Evolutionary conservation across 2,113 vertebrate species (phyloP).

Genomic region (Oceanodroma tethys): DNA sequence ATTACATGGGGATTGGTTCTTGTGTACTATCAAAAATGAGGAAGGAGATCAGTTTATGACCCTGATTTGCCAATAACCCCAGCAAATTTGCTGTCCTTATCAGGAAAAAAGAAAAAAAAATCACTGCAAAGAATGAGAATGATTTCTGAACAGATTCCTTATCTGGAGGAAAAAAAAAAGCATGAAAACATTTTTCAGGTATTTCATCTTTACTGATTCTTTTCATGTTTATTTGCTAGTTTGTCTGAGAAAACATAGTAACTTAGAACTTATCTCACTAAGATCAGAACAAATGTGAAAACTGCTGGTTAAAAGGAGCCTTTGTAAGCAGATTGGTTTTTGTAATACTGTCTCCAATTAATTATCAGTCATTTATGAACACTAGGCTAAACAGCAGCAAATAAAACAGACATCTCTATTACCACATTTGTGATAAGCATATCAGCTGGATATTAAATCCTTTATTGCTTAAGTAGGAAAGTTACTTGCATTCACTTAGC

Average conservation of each 20-base stretch:
- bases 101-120: neutral
- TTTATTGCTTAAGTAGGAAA: neutral
- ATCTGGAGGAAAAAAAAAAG: neutral
- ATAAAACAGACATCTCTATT: neutral
- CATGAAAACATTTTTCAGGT: neutral
- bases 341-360: constrained; percentile 13
- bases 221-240: neutral
- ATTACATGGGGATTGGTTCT: neutral
- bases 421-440: neutral
- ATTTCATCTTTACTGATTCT: neutral
- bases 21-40: neutral
- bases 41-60: neutral
- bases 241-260: neutral
- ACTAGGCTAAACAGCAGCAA: neutral
- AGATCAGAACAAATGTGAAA: neutral
- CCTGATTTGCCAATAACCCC: neutral
- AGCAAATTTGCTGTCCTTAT: neutral
- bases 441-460: neutral
- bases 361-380: constrained; percentile 21
- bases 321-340: neutral
- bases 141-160: neutral
- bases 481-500: neutral
- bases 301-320: neutral
- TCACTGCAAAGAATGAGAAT: neutral
- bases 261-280: neutral